These are phyloP conservation scores for Menidia menidia DNA, from an alignment of 2,797 vertebrate genomes.

Conservation along the genomic window DNA sequence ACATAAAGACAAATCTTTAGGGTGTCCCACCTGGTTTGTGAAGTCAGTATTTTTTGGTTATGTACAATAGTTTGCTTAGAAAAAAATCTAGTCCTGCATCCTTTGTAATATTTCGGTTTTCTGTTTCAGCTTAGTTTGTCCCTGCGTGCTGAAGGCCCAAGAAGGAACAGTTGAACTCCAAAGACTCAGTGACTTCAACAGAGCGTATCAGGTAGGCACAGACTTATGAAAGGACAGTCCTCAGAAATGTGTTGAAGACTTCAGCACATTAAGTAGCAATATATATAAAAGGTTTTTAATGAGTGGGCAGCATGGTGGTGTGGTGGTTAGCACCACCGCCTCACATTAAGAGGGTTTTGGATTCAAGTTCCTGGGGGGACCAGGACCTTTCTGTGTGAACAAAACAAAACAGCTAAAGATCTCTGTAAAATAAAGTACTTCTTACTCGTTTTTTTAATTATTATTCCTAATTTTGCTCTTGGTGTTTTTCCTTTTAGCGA, in stretches of 20 bases:
- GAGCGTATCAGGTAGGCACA: constrained; percentile 88
- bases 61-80: neutral
- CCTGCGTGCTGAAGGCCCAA: constrained; percentile 84
- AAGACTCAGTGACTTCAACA: constrained; percentile 71
- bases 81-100: neutral
- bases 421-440: neutral
- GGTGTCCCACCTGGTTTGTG: constrained; percentile 84
- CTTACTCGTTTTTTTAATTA: neutral
- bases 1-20: constrained; percentile 76
- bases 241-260: no score
- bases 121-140: constrained; percentile 84
- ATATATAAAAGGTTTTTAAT: no score
- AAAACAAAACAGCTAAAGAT: no score
- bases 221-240: no score
- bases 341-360: no score
- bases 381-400: no score
- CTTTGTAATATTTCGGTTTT: neutral
- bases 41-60: constrained; percentile 62
- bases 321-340: no score
- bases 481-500: constrained; percentile 68
- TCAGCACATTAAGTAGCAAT: no score
- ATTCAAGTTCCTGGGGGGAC: no score
- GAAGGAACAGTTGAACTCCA: constrained; percentile 83
- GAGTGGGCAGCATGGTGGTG: no score
- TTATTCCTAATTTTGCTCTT: neutral